Percentiles rank a stretch among this genome's conserved stretches.
Evolutionary conservation across 2,888 invertebrate genomes (phyloP).

Genomic region (Chorisops tibialis): DNA sequence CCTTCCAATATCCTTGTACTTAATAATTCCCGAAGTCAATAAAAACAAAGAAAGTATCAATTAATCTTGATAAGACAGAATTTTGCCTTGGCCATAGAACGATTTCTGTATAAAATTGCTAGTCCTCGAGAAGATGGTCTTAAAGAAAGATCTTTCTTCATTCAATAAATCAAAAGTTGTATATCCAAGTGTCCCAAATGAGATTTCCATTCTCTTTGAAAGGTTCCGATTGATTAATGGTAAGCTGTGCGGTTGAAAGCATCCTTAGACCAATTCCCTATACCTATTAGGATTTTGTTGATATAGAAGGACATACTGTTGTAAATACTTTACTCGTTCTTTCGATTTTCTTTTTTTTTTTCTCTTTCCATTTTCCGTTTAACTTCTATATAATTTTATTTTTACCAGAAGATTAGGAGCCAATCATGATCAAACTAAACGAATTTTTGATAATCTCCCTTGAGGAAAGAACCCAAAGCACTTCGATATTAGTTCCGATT

Average conservation of each 20-base stretch:
- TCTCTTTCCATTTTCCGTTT: background rate
- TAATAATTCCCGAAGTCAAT: no score
- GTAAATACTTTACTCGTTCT: background rate
- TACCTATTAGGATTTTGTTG: background rate
- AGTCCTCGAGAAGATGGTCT: background rate
- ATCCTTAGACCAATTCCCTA: background rate
- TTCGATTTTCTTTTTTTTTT: background rate
- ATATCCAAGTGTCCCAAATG: conserved; percentile 19
- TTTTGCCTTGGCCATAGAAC: background rate
- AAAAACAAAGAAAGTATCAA: conserved; percentile 3
- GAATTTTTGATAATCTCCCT: conserved; percentile 10
- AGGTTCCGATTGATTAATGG: conserved; percentile 30
- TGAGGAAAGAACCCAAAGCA: conserved; percentile 7
- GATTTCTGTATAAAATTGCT: background rate
- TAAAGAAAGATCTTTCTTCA: background rate
- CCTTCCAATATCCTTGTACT: no score
- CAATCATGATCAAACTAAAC: conserved; percentile 15
- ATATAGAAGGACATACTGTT: background rate
- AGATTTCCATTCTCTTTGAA: conserved; percentile 25
- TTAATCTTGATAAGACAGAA: conserved; percentile 15
- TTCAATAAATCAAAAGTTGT: conserved; percentile 29
- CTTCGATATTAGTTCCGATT: conserved; percentile 2
- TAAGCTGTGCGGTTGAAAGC: conserved; percentile 6
- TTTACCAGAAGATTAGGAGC: conserved; percentile 4
- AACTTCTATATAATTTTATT: background rate